These are phyloP conservation scores for Capromys pilorides DNA, from an alignment of 2,797 vertebrate species.

Conservation along the genomic window DNA sequence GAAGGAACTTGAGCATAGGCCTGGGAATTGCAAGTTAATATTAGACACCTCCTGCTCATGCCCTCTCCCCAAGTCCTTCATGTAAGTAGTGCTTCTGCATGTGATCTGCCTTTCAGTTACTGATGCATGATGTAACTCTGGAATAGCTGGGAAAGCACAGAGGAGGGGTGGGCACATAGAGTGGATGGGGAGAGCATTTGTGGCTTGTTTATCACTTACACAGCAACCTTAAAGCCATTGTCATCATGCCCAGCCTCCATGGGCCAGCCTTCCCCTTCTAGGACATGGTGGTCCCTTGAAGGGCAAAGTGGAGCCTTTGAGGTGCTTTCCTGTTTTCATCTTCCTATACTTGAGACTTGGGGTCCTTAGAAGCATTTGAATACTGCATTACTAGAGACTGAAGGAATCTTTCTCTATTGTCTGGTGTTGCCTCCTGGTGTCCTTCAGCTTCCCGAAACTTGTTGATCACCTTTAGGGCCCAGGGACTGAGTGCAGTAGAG, in stretches of 20 bases:
- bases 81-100: background rate
- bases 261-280: background rate
- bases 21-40: background rate
- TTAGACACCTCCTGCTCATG: background rate
- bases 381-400: accelerated
- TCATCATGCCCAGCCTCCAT: background rate
- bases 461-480: background rate
- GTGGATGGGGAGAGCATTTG: background rate
- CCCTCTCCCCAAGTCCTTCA: too few species aligned
- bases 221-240: accelerated
- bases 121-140: background rate
- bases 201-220: background rate
- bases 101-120: background rate
- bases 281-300: background rate
- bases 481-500: background rate
- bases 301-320: background rate
- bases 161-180: accelerated
- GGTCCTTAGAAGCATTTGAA: background rate
- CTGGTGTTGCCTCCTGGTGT: background rate
- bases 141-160: background rate
- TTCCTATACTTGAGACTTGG: background rate
- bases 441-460: background rate
- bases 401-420: background rate
- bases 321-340: background rate
- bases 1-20: background rate